Conservation (phyloP, 2,113 vertebrate species). For the Anser brachyrhynchus region DNA sequence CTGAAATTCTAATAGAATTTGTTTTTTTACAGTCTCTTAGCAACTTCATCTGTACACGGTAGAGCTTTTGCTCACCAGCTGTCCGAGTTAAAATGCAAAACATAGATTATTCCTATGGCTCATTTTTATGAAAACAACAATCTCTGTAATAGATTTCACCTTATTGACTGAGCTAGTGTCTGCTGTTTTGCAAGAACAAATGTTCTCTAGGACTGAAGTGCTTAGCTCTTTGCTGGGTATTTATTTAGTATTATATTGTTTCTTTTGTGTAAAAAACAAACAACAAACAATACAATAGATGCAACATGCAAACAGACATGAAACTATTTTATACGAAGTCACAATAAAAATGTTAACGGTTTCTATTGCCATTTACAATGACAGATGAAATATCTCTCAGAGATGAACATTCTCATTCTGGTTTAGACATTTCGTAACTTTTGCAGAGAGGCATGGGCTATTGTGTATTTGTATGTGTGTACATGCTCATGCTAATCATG, state of each 20-base stretch:
- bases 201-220: neutral
- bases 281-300: neutral
- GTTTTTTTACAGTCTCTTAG: neutral
- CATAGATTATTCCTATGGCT: neutral
- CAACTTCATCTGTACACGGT: neutral
- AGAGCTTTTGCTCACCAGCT: neutral
- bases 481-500: neutral
- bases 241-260: neutral
- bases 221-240: neutral
- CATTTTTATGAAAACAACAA: neutral
- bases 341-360: neutral
- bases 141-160: neutral
- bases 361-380: neutral
- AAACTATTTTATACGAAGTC: neutral
- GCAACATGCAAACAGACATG: neutral
- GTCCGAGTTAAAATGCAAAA: constrained; percentile 18
- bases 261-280: neutral
- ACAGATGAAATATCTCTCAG: neutral
- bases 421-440: neutral
- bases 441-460: neutral
- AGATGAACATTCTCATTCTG: neutral
- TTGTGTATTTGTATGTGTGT: neutral
- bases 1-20: neutral
- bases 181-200: neutral
- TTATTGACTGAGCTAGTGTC: neutral